These are phyloP conservation scores for Synergus umbraculus DNA, from an alignment of 2,888 invertebrate genomes.

Conservation along the genomic window DNA sequence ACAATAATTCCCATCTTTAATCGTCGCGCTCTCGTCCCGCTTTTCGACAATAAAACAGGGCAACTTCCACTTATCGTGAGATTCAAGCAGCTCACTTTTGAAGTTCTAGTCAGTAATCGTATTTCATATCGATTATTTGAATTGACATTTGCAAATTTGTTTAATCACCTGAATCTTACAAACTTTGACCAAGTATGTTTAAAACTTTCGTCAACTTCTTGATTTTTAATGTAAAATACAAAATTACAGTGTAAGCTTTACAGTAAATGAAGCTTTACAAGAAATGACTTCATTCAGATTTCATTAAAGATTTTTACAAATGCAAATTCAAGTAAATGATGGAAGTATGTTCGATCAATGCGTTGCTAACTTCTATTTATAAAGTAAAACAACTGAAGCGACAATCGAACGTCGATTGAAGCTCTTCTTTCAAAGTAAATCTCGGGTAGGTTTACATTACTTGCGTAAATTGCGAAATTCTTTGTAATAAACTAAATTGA, in stretches of 20 bases:
- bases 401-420: conserved; percentile 7
- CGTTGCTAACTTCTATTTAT: conserved; percentile 9
- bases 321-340: background rate
- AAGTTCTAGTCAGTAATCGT: background rate
- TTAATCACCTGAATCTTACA: background rate
- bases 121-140: conserved; percentile 1
- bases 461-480: background rate
- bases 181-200: background rate
- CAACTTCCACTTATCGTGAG: conserved; percentile 28
- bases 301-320: conserved; percentile 2
- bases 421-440: background rate
- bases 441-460: background rate
- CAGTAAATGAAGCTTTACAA: background rate
- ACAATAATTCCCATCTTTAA: conserved; percentile 24
- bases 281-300: background rate
- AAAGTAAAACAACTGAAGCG: background rate
- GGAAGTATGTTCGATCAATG: background rate
- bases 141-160: conserved; percentile 7
- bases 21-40: conserved; percentile 31
- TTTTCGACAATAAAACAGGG: conserved; percentile 38
- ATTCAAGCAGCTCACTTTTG: background rate
- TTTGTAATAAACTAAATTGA: conserved; percentile 16
- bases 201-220: background rate
- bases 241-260: background rate
- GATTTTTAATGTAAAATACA: background rate